Conservation (phyloP, 1,140 invertebrate genomes). For the Aleiodes sp. region DNA sequence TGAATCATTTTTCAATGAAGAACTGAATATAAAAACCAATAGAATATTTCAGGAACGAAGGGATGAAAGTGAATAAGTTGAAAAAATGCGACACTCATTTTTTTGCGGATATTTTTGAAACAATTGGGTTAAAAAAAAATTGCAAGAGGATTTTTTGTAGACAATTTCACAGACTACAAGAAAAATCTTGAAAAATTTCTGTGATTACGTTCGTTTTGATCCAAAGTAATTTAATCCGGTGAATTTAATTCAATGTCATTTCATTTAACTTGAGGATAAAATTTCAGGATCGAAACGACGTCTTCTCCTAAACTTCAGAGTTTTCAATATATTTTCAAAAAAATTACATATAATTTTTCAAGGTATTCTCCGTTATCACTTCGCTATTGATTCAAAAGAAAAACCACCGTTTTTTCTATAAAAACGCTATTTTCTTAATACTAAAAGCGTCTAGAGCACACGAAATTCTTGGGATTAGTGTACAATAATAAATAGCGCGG, state of each 20-base stretch:
- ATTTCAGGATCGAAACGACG: not conserved
- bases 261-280: not conserved
- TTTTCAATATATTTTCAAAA: no score
- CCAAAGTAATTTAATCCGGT: no score
- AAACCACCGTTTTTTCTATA: not conserved
- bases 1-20: not conserved
- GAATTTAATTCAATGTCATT: not conserved
- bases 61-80: not conserved
- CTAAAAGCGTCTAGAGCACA: conserved; percentile 5
- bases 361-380: not conserved
- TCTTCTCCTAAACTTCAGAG: no score
- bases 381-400: not conserved
- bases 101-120: no score
- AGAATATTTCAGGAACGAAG: not conserved
- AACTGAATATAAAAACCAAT: not conserved
- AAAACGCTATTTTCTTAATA: conserved; percentile 12
- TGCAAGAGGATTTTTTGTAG: not conserved
- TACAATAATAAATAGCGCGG: conserved; percentile 6
- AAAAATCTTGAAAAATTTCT: not conserved
- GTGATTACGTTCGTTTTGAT: not conserved
- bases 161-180: no score
- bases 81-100: not conserved
- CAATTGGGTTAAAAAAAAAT: not conserved
- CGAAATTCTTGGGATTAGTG: not conserved
- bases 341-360: no score